Conservation (phyloP, 2,113 vertebrate genomes). For the Colistium nudipinnis region DNA sequence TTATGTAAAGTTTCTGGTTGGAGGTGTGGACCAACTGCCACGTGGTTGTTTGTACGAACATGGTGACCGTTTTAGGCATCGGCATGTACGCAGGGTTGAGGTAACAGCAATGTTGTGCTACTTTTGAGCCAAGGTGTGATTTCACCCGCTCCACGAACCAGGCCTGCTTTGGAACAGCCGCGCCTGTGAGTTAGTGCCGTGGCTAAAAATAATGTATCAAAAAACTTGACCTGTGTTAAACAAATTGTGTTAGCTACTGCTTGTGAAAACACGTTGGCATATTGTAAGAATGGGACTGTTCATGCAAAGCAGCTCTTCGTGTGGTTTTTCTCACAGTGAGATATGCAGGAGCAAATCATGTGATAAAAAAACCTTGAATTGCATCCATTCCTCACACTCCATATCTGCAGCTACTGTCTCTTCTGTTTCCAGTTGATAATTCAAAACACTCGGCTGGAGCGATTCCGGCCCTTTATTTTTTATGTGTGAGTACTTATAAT, state of each 20-base stretch:
- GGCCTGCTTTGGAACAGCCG: conserved; percentile 35
- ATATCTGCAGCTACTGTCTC: conserved; percentile 40
- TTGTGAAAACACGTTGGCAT: conserved; percentile 28
- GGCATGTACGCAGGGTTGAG: neutral
- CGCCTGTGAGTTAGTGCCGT: conserved; percentile 9
- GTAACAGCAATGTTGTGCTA: conserved; percentile 18
- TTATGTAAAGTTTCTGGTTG: conserved; percentile 65
- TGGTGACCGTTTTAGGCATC: conserved; percentile 29
- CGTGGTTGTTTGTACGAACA: conserved; percentile 33
- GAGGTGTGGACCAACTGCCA: conserved; percentile 67
- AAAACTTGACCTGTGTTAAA: conserved; percentile 19
- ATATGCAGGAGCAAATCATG: neutral
- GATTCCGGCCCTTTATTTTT: conserved; percentile 72
- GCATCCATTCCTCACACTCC: neutral
- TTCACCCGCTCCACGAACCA: conserved; percentile 11
- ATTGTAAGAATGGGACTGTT: conserved; percentile 28
- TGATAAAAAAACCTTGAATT: neutral
- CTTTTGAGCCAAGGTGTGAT: conserved; percentile 48
- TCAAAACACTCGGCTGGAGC: conserved; percentile 60
- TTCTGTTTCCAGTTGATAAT: conserved; percentile 58
- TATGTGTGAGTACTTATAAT: conserved; percentile 77
- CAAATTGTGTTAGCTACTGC: conserved; percentile 16
- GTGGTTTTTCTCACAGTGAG: conserved; percentile 6
- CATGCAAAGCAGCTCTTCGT: conserved; percentile 26
- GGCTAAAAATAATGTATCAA: conserved; percentile 45